Base-by-base conservation (phyloP, 2,797 vertebrate genomes). In the Poecilia picta region DNA sequence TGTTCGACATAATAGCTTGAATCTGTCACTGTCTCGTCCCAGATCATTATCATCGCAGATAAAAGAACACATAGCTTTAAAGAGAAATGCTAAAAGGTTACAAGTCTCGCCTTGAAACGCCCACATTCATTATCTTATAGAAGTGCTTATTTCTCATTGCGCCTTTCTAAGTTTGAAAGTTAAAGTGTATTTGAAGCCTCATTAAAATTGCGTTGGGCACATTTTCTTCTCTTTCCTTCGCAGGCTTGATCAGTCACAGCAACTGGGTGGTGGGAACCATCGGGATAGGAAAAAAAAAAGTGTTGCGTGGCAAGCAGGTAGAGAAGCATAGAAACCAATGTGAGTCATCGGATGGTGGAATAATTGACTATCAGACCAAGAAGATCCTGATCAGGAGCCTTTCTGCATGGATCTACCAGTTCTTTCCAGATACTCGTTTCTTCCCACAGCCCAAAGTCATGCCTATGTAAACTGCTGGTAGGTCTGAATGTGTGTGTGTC, bases 21-120 rank as follows among this genome's bases (percentile, higher is more conserved):
- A 70, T 74, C 11, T 76, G 75, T 59, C 39, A 25, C 15, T 73
- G 77, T 75, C 80, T 57, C 47, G 39, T 51, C 68, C 45, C 36
- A 36, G 46, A 78, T 71, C 15, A 53, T 66, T 47, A 41, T 46
- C 20, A 16, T n/a, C 33, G 45, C n/a, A 23, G 28, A 49, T 13
- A 64, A 64, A 62, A 39, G 46, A 53, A 53, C 11, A 3, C 31
- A 6, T 5, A 73, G 31, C 28, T 70, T 70, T 70, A 43, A 73
- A 73, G 72, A 15, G 47, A 23, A 53, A 51, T 51, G 72, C 31
- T 73, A 49, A 36, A 47, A 36, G 33, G 72, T 75, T 41, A 43
- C 11, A 59, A 45, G 20, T 75, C 53, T 59, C 7, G 55, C 10
- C 39, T 59, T 45, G 36, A 70, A 70, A 43, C 39, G 7, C 66